These are phyloP conservation scores for Oplegnathus fasciatus DNA, from an alignment of 2,113 vertebrate species.

Conservation along the genomic window DNA sequence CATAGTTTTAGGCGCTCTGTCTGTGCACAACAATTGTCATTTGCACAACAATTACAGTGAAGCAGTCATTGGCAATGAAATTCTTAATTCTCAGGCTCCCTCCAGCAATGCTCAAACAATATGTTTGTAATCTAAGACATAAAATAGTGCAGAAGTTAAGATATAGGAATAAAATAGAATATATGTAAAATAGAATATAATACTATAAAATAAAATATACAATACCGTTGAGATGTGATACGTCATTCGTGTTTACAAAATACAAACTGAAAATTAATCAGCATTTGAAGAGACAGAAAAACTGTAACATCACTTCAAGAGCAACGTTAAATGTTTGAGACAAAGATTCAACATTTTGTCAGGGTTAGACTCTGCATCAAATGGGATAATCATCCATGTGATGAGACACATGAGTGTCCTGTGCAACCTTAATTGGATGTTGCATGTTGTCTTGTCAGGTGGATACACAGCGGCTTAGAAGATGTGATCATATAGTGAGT, in stretches of 20 bases:
- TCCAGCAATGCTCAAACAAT: too few species aligned
- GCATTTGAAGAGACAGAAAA: background rate
- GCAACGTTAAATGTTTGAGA: background rate
- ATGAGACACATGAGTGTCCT: conserved; percentile 3
- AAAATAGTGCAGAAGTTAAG: too few species aligned
- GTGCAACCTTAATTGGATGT: conserved; percentile 46
- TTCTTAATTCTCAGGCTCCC: too few species aligned
- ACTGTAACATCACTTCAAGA: background rate
- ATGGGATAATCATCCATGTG: conserved; percentile 24
- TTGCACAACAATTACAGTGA: too few species aligned
- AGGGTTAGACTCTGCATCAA: background rate
- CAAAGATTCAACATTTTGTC: background rate
- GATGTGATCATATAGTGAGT: background rate
- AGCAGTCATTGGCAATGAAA: too few species aligned
- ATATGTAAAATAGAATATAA: too few species aligned
- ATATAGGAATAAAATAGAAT: too few species aligned
- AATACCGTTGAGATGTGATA: too few species aligned
- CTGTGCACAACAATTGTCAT: background rate
- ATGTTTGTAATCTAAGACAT: too few species aligned
- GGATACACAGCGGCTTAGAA: conserved; percentile 9
- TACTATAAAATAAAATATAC: too few species aligned
- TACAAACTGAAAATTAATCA: background rate
- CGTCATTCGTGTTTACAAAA: too few species aligned
- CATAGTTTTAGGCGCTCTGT: background rate
- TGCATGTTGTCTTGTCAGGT: conserved; percentile 13